These are phyloP conservation scores for Listrodromus nycthemerus DNA, from an alignment of 2,888 invertebrate genomes.

Conservation along the genomic window DNA sequence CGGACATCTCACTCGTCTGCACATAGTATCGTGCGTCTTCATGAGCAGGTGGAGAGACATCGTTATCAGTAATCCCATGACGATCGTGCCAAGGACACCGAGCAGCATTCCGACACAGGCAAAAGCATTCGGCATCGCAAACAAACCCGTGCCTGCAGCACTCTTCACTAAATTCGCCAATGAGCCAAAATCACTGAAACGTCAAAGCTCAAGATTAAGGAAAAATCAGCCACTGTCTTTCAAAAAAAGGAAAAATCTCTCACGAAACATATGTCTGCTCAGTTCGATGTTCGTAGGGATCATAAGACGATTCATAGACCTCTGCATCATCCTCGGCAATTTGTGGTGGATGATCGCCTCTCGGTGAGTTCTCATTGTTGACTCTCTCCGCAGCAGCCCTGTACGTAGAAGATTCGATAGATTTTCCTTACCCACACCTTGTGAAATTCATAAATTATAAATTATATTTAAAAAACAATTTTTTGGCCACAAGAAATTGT, in stretches of 20 bases:
- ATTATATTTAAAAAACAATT: neutral
- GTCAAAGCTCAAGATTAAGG: neutral
- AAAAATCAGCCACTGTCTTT: neutral
- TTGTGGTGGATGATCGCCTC: slow-evolving; percentile 18
- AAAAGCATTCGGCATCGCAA: slow-evolving; percentile 76
- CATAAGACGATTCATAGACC: slow-evolving; percentile 61
- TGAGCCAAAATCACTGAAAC: slow-evolving; percentile 71
- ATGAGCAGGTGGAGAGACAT: slow-evolving; percentile 73
- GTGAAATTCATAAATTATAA: too few species aligned
- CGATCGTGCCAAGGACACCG: slow-evolving; percentile 72
- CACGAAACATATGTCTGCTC: slow-evolving; percentile 70
- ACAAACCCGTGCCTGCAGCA: slow-evolving; percentile 74
- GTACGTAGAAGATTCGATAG: too few species aligned
- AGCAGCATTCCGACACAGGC: slow-evolving; percentile 73
- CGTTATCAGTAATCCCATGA: slow-evolving; percentile 73
- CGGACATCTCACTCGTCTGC: slow-evolving; percentile 67
- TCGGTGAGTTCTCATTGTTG: slow-evolving; percentile 10
- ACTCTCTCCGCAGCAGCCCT: slow-evolving; percentile 44
- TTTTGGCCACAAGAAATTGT: neutral
- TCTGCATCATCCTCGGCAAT: slow-evolving; percentile 22
- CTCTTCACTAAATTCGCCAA: slow-evolving; percentile 74
- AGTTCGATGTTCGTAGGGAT: slow-evolving; percentile 71
- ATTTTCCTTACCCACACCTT: too few species aligned
- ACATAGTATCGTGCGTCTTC: slow-evolving; percentile 71
- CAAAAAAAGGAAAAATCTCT: slow-evolving; percentile 37